A percentile compares a stretch with the other conserved stretches of the same genome.
These are phyloP conservation scores for Prenolepis imparis DNA, from an alignment of 2,888 invertebrate genomes.

Conservation along the genomic window DNA sequence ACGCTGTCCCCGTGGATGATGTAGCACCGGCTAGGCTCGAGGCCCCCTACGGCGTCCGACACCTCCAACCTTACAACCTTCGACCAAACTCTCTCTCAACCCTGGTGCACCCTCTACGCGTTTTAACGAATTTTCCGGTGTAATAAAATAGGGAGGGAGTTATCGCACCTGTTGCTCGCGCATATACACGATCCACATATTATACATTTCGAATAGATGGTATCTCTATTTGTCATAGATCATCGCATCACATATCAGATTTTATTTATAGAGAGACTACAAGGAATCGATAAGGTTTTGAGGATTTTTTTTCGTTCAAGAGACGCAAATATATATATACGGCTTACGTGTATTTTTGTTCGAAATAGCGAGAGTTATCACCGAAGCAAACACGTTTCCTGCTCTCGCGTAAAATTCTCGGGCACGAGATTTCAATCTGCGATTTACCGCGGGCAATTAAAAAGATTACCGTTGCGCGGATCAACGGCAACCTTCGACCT, in stretches of 20 bases:
- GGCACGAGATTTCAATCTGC: slow-evolving; percentile 38
- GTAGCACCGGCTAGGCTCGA: slow-evolving; percentile 83
- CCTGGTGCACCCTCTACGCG: slow-evolving; percentile 56
- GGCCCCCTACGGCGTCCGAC: slow-evolving; percentile 85
- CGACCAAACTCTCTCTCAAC: slow-evolving; percentile 69
- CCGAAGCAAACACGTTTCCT: slow-evolving; percentile 44
- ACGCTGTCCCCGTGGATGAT: slow-evolving; percentile 85
- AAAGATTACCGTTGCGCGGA: slow-evolving; percentile 49
- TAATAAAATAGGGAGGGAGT: not conserved
- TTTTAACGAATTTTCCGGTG: slow-evolving; percentile 69
- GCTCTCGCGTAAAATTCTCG: slow-evolving; percentile 50
- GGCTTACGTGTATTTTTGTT: slow-evolving; percentile 14
- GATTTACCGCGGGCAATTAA: slow-evolving; percentile 55
- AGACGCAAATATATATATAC: slow-evolving; percentile 9
- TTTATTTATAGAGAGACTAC: not conserved
- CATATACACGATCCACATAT: not conserved
- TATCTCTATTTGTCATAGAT: not conserved
- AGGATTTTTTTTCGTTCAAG: not conserved
- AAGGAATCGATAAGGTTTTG: not conserved
- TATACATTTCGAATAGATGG: not conserved
- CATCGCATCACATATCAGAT: not conserved
- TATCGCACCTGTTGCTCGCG: slow-evolving; percentile 27
- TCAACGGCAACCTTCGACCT: slow-evolving; percentile 52
- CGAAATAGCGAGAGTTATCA: slow-evolving; percentile 42
- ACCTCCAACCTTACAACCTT: slow-evolving; percentile 84